Conservation (phyloP, 2,888 invertebrate species). For the Limnephilus rhombicus region DNA sequence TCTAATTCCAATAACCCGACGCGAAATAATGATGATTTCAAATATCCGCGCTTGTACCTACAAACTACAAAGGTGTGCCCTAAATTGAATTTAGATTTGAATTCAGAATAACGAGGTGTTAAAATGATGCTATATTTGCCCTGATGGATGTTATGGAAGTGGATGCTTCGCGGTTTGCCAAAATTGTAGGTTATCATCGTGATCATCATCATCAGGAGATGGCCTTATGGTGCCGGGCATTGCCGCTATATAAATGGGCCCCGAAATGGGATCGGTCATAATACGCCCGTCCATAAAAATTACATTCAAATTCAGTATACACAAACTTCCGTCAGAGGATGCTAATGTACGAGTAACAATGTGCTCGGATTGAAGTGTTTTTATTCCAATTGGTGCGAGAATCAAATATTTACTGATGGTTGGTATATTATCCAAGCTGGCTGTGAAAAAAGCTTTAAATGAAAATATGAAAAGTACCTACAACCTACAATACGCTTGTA, state of each 20-base stretch:
- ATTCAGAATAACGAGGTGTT: conserved; percentile 58
- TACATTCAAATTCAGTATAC: conserved; percentile 20
- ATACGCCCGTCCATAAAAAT: conserved; percentile 24
- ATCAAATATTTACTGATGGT: neutral
- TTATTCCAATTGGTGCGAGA: neutral
- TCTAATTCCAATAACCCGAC: conserved; percentile 14
- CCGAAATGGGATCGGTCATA: conserved; percentile 26
- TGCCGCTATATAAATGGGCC: conserved; percentile 12
- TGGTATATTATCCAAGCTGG: neutral
- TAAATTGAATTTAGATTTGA: conserved; percentile 56
- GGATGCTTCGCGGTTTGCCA: conserved; percentile 55
- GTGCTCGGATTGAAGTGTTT: neutral
- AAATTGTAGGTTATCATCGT: conserved; percentile 58
- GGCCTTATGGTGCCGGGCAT: conserved; percentile 18
- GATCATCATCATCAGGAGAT: neutral
- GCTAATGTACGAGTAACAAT: neutral
- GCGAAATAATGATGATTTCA: conserved; percentile 16
- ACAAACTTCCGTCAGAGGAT: conserved; percentile 10
- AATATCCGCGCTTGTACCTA: neutral
- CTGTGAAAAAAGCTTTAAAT: neutral
- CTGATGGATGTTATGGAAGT: conserved; percentile 50
- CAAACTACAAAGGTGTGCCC: conserved; percentile 21
- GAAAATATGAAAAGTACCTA: no score
- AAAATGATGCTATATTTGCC: conserved; percentile 55
- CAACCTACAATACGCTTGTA: no score